Base-by-base conservation (phyloP, 64 coral and sea anemone species). In the Pocillopora damicornis region DNA sequence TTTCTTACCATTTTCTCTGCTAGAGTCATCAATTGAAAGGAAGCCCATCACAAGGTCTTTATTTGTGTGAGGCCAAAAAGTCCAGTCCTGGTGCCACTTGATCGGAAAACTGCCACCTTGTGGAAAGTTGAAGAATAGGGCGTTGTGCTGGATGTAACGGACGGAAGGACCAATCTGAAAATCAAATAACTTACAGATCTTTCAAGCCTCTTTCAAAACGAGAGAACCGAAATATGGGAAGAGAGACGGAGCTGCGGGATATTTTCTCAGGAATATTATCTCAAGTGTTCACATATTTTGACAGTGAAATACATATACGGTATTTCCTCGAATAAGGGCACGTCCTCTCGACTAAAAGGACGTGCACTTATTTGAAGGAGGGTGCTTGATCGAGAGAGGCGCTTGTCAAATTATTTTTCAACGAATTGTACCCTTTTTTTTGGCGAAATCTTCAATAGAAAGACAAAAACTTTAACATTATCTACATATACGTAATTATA, bases 61-160 rank as follows among this genome's bases (percentile, higher is more conserved):
- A 68, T 86, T 86, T 7, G 82, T 86, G 37, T 86, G 82, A 56
- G 82, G 82, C 61, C 65, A 67, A 36, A 86, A 86, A 45, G 25
- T 38, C 82, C 82, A 86, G 37, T 86, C 82, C 18, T 86, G 64
- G 37, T 86, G 82, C 82, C 82, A 86, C 51, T 86, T 86, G 30
- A 86, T 71, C 22, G 82, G 82, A 22, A 14, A 56, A 13, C 60
- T 18, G 11, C 61, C 63, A 1, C 63, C 35, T 17, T 51, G 37
- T 17, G 82, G 65, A 4, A 36, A 11, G 34, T 86, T 73, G 18
- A 86, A 17, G 64, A 42, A 68, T 35, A 86, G 15, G 11, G 16
- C 16, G 15, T 86, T 65, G 15, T 86, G 82, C 22, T 71, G 61
- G 23, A 73, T 86, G 18, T 73, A 71, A 56, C 82, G 82, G 64